Evolutionary conservation across 2,888 invertebrate genomes (phyloP).

Genomic region (Lepidochitona cinerea): DNA sequence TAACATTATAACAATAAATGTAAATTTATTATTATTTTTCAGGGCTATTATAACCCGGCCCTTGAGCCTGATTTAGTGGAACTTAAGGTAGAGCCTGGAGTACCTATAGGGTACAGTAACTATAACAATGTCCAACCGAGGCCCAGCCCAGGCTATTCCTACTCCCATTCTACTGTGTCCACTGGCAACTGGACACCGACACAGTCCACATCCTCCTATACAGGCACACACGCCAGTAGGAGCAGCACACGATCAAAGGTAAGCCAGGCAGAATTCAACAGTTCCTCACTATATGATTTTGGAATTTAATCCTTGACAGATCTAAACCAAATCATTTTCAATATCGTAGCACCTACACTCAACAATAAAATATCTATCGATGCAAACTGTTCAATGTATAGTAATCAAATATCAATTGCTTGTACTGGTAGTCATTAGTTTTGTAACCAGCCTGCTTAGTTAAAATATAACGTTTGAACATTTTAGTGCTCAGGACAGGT

Average conservation of each 20-base stretch:
- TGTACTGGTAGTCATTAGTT: too few relatives aligned
- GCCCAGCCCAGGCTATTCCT: conserved; percentile 3
- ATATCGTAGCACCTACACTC: too few relatives aligned
- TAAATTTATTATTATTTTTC: background rate
- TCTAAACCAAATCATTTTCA: too few relatives aligned
- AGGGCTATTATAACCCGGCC: background rate
- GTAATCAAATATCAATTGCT: too few relatives aligned
- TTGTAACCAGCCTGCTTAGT: too few relatives aligned
- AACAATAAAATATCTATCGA: too few relatives aligned
- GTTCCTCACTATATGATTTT: too few relatives aligned
- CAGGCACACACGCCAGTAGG: background rate
- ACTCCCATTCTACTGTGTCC: background rate
- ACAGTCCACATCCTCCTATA: background rate
- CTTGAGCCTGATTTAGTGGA: background rate
- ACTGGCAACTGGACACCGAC: background rate
- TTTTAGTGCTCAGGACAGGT: too few relatives aligned
- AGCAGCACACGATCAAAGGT: conserved; percentile 7
- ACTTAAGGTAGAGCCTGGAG: background rate
- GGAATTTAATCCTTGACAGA: too few relatives aligned
- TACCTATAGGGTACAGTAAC: conserved; percentile 4
- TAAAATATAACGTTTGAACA: too few relatives aligned
- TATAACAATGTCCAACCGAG: background rate
- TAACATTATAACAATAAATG: background rate
- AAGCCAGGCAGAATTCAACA: too few relatives aligned
- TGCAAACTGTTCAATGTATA: too few relatives aligned